phyloP scores from a whole-genome alignment of 2,888 invertebrate genomes.

The Aradus depressus region DNA sequence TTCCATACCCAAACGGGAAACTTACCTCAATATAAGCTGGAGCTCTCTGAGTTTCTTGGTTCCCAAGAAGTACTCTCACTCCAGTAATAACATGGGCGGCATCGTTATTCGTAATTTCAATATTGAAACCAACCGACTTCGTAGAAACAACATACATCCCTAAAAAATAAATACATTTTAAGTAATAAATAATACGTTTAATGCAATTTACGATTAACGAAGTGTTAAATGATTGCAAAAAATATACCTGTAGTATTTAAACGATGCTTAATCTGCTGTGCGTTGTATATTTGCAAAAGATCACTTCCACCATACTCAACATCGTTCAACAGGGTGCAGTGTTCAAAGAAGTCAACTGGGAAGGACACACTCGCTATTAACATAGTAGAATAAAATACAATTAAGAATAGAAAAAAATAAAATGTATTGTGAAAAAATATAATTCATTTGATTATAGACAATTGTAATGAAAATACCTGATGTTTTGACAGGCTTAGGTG shows the following conservation, averaged over 20 bases:
- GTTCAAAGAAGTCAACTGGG: constrained; percentile 95
- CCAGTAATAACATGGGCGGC: constrained; percentile 82
- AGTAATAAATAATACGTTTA: not conserved
- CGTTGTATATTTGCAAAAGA: constrained; percentile 85
- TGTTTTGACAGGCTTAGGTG: constrained; percentile 47
- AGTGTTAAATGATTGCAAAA: no score
- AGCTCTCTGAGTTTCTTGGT: constrained; percentile 64
- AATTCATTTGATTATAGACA: not conserved
- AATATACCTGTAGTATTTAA: constrained; percentile 51
- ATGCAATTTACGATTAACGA: constrained; percentile 1
- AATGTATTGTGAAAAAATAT: constrained; percentile 5
- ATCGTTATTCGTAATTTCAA: constrained; percentile 81
- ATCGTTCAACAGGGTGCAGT: constrained; percentile 81
- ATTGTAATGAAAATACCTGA: constrained; percentile 34
- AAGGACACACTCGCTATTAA: constrained; percentile 55
- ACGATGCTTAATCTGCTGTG: constrained; percentile 83
- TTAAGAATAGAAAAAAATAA: not conserved
- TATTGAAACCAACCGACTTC: constrained; percentile 75
- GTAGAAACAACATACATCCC: constrained; percentile 90
- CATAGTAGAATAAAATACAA: constrained; percentile 10
- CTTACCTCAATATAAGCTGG: constrained; percentile 60
- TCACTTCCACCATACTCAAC: constrained; percentile 93
- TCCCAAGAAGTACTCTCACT: constrained; percentile 73
- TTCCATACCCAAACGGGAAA: no score
- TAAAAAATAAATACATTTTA: constrained; percentile 29